phyloP scores from a whole-genome alignment of 2,797 vertebrate genomes.

The Pelodytes ibericus region DNA sequence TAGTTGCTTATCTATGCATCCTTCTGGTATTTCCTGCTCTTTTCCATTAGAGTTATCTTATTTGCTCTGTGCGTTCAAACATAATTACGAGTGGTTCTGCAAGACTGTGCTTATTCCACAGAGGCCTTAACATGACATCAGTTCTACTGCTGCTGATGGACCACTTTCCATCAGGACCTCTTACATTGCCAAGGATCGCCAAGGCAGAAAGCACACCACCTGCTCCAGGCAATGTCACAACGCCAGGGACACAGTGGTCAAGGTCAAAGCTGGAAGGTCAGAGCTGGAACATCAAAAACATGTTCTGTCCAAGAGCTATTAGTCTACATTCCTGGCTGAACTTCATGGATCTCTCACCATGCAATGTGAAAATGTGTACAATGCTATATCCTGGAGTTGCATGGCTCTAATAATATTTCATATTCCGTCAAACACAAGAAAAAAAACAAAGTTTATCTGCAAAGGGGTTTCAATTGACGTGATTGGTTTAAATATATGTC shows the following conservation, averaged over 20 bases:
- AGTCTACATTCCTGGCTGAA: too few species aligned
- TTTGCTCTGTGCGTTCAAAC: constrained; percentile 32
- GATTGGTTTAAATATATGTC: too few species aligned
- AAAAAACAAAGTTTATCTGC: too few species aligned
- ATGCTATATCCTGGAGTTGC: too few species aligned
- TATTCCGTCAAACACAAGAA: too few species aligned
- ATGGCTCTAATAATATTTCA: too few species aligned
- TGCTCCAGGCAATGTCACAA: background rate
- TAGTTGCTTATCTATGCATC: constrained; percentile 21
- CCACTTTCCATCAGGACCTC: constrained; percentile 14
- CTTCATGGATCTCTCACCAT: too few species aligned
- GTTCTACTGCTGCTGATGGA: constrained; percentile 1
- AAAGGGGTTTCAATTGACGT: too few species aligned
- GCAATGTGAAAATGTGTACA: too few species aligned
- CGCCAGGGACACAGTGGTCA: background rate
- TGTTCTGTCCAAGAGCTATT: too few species aligned
- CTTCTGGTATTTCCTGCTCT: constrained; percentile 46
- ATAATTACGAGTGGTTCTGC: constrained; percentile 41
- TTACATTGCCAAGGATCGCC: constrained; percentile 16
- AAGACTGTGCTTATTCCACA: constrained; percentile 7
- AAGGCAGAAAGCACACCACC: constrained; percentile 13
- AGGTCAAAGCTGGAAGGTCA: background rate
- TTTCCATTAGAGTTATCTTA: constrained; percentile 43
- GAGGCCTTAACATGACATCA: constrained; percentile 30
- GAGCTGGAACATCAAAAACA: background rate